A percentile compares a stretch with the other conserved stretches of the same genome.
Conservation (phyloP, 2,888 invertebrate genomes). For the Hydraecia micacea region DNA sequence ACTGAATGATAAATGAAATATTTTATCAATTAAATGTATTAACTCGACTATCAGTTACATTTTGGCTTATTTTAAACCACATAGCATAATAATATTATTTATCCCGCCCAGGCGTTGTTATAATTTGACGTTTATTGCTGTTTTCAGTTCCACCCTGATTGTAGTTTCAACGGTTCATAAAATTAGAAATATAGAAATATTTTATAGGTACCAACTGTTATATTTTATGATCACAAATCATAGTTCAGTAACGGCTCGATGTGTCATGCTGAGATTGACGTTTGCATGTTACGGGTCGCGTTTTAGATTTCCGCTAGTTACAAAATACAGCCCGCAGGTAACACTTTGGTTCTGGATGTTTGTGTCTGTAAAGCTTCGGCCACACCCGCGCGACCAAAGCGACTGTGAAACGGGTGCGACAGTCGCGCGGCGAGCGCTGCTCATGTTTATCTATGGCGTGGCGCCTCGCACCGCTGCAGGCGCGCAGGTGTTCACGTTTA, state of each 20-base stretch:
- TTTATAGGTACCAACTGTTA: neutral
- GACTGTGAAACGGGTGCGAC: too few species aligned
- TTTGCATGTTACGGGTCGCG: too few species aligned
- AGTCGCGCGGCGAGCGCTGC: too few species aligned
- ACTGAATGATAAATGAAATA: slow-evolving; percentile 20
- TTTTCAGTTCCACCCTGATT: slow-evolving; percentile 20
- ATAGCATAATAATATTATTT: slow-evolving; percentile 12
- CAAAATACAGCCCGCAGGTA: neutral
- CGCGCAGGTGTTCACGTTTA: too few species aligned
- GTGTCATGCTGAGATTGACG: slow-evolving; percentile 4
- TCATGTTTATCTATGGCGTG: too few species aligned
- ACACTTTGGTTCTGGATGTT: neutral
- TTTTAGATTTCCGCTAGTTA: slow-evolving; percentile 18
- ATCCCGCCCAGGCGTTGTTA: neutral
- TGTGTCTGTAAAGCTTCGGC: neutral
- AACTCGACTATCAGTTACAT: slow-evolving; percentile 16
- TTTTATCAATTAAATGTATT: slow-evolving; percentile 5
- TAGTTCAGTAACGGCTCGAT: neutral
- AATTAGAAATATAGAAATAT: neutral
- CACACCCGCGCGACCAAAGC: too few species aligned
- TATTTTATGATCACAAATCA: neutral
- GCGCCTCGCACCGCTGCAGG: too few species aligned
- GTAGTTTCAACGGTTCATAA: neutral
- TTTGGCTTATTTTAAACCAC: slow-evolving; percentile 18
- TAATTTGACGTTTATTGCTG: slow-evolving; percentile 39